Evolutionary conservation across 92 coral and sea anemone species (phyloP), one percentile per base, ranked within the genome.

Genomic region (Meandrina meandrites): DNA sequence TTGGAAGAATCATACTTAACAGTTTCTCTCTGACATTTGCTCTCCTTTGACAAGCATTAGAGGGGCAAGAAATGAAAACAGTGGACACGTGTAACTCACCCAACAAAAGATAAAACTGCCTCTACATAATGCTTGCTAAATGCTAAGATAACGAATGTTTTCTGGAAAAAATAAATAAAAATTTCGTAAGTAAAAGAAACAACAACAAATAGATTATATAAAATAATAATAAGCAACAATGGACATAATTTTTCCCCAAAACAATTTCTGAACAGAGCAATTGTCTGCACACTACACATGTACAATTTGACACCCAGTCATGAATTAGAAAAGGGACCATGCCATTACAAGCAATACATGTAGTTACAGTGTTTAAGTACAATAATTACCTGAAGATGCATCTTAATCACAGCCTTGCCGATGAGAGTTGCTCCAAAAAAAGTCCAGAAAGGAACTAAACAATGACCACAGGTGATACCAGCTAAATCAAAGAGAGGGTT

Each of bases 401-500:
- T 97, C 88, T 97, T 97, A 67, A 97, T 97, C 47, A 97, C 73
- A 32, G 99, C 99, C 67, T 97, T 97, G 78, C 99, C 99, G 64
- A 97, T 97, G 78, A 97, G 86, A 30, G 99, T 97, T 0, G 99
- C 99, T 27, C 99, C 98, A 83, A 97, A 97, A 89, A 97, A 97
- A 11, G 99, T 97, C 98, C 99, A 95, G 88, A 97, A 97, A 9
- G 99, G 97, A 17, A 97, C 96, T 21, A 97, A 92, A 47, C 99
- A 97, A 34, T 97, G 99, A 9, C 99, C 99, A 78, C 99, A 97
- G 0, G 99, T 97, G 45, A 97, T 97, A 18, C 99, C 99, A 66
- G 99, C 99, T 88, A 97, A 87, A 78, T 97, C 99, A 90, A 97
- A 97, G 86, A 97, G 90, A 5, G 99, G 99, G 84, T 97, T 97